Base-by-base conservation (phyloP, 2,113 vertebrate species). In the Thymallus thymallus region DNA sequence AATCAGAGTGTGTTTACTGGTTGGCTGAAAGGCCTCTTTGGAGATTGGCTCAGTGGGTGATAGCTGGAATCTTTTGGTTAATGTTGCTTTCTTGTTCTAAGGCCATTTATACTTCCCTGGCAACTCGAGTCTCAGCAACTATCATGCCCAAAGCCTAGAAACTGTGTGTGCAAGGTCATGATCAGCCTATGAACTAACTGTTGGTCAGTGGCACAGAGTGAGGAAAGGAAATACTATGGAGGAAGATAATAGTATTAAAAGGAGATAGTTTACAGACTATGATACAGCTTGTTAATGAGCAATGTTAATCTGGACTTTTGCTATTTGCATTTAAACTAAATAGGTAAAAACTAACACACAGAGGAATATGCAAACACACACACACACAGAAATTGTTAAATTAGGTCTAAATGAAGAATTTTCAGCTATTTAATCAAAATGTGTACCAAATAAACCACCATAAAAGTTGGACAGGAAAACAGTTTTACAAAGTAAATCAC, bases 401-500 rank as follows among this genome's bases (percentile, higher is more conserved):
- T 48, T 23, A 12, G 30, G 32, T 48, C 26, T 73, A 76, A 63
- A 72, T 56, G 55, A 26, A 60, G 23, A 51, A 46, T 12, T 73
- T 23, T 46, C 24, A 69, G 61, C 35, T 78, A 35, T 2, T 30
- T 22, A 55, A 62, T 71, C 61, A 65, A 71, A 6, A 30, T 66
- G 1, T 22, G 62, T 12, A 45, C 16, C 29, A n/a, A 66, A 32
- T 66, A 30, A 77, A 69, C 26, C 67, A 48, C 61, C 56, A 69
- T 35, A 67, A 79, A 72, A 48, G 35, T 5, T 35, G 26, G 56
- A 69, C 71, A 35, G 18, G 30, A 66, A 46, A 81, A 67, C 71
- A 75, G 68, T 68, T 75, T 71, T 71, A 13, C n/a, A 23, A 30
- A 78, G 65, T 76, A 74, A 81, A 84, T 75, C 82, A 65, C 80